These are phyloP conservation scores for Lacanobia oleracea DNA, from an alignment of 2,888 invertebrate species.

Conservation along the genomic window DNA sequence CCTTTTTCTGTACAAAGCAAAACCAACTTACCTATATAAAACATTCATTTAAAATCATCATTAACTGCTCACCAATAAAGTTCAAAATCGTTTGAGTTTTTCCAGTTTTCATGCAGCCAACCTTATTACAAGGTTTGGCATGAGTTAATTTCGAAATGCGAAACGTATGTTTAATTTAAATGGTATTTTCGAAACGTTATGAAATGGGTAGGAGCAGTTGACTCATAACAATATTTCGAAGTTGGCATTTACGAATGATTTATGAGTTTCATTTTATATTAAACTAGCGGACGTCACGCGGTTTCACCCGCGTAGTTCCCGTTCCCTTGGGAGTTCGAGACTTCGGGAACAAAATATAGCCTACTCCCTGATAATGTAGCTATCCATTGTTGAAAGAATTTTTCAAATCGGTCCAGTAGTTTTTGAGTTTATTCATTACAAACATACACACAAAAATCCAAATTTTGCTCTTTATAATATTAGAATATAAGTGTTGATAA, in stretches of 20 bases:
- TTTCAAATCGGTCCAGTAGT: too few species aligned
- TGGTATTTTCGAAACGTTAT: slow-evolving; percentile 58
- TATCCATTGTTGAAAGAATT: too few species aligned
- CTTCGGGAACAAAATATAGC: too few species aligned
- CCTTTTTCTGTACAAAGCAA: slow-evolving; percentile 65
- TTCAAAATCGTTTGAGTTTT: slow-evolving; percentile 31
- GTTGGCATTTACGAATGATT: not conserved
- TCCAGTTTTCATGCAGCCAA: slow-evolving; percentile 21
- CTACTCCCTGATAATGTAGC: too few species aligned
- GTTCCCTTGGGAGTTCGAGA: too few species aligned
- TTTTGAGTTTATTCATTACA: too few species aligned
- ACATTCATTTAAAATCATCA: slow-evolving; percentile 46
- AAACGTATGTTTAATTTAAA: slow-evolving; percentile 56
- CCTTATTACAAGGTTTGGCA: slow-evolving; percentile 52
- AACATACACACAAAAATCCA: too few species aligned
- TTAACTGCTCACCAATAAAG: slow-evolving; percentile 27
- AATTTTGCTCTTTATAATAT: too few species aligned
- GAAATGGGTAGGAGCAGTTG: slow-evolving; percentile 36
- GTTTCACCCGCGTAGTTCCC: too few species aligned
- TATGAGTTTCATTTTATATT: not conserved
- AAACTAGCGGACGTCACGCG: too few species aligned
- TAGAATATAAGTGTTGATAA: too few species aligned
- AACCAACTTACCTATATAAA: slow-evolving; percentile 58
- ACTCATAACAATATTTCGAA: not conserved
- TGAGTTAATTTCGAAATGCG: slow-evolving; percentile 62